Conservation (phyloP, 2,888 invertebrate species). For the Nebria salina region DNA sequence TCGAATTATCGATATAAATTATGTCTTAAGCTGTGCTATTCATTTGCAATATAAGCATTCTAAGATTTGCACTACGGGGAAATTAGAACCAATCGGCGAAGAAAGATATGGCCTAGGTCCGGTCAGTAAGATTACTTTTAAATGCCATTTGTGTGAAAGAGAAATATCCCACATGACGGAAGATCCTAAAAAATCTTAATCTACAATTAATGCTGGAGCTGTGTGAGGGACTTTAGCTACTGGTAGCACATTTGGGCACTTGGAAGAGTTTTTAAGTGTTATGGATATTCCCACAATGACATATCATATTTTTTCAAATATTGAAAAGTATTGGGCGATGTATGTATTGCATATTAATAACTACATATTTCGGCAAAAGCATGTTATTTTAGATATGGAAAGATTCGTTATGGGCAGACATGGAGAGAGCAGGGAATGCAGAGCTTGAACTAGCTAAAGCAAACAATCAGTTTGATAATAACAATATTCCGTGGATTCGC, state of each 20-base stretch:
- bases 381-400: not conserved
- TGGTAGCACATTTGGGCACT: slow-evolving; percentile 23
- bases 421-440: not conserved
- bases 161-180: not conserved
- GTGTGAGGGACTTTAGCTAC: slow-evolving; percentile 31
- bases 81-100: not conserved
- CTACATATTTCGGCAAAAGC: not conserved
- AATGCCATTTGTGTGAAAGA: slow-evolving; percentile 12
- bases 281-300: slow-evolving; percentile 33
- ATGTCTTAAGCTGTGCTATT: not conserved
- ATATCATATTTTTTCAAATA: not conserved
- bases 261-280: slow-evolving; percentile 6
- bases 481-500: not conserved
- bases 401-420: not conserved
- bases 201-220: slow-evolving; percentile 25
- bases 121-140: not conserved
- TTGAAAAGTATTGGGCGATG: slow-evolving; percentile 18
- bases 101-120: not conserved
- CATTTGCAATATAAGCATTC: not conserved
- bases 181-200: slow-evolving; percentile 15
- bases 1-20: not conserved
- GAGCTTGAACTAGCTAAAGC: not conserved
- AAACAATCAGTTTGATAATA: no score
- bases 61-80: not conserved
- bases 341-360: slow-evolving; percentile 2